Evolutionary conservation across 2,797 vertebrate genomes (phyloP).

Genomic region (Martes flavigula): DNA sequence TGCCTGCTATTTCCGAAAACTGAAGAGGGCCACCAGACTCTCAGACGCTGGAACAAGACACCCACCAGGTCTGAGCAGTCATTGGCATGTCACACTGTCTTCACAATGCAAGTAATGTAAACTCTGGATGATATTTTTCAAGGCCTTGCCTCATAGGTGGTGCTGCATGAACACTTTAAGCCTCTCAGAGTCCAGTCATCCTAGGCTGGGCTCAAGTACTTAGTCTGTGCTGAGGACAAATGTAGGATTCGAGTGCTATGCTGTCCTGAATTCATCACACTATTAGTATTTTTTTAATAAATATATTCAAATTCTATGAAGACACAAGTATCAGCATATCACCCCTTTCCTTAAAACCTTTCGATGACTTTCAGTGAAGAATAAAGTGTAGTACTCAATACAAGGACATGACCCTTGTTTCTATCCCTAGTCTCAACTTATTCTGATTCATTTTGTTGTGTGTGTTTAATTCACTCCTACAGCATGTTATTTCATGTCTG

Average conservation of each 20-base stretch:
- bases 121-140: not conserved
- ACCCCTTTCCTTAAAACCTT: not conserved
- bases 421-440: not conserved
- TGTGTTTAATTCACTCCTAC: not conserved
- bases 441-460: not conserved
- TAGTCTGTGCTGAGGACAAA: not conserved
- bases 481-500: not conserved
- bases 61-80: not conserved
- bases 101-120: not conserved
- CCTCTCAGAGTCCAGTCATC: not conserved
- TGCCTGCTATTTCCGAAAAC: slow-evolving; percentile 58
- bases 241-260: not conserved
- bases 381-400: not conserved
- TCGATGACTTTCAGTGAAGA: not conserved
- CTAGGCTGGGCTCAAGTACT: not conserved
- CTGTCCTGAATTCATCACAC: not conserved
- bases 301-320: not conserved
- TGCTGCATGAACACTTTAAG: not conserved
- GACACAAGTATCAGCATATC: not conserved
- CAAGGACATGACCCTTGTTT: not conserved
- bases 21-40: not conserved
- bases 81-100: not conserved
- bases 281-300: too few relatives aligned
- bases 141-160: not conserved
- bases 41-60: not conserved